Percentiles rank a stretch among this genome's conserved stretches.
These are phyloP conservation scores for Agelastica alni DNA, from an alignment of 2,888 invertebrate genomes.

Conservation along the genomic window DNA sequence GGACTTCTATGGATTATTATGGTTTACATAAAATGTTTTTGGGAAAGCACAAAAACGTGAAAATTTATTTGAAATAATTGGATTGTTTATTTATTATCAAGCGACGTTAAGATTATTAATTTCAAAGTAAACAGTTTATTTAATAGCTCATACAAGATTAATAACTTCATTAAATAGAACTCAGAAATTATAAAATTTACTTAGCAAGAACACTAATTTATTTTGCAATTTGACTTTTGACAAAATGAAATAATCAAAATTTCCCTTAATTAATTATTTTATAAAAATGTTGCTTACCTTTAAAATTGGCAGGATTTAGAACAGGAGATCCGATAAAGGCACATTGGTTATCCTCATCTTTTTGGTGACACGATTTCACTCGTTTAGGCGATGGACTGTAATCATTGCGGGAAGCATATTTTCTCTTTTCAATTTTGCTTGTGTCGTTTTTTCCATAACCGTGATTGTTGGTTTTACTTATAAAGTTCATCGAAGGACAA, in stretches of 20 bases:
- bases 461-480: background rate
- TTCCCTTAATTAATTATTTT: background rate
- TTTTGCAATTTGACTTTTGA: too few species aligned
- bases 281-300: conserved; percentile 1
- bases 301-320: conserved; percentile 9
- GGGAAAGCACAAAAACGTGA: too few species aligned
- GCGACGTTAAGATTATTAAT: too few species aligned
- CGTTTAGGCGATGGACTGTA: conserved; percentile 2
- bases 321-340: conserved; percentile 39
- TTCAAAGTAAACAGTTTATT: too few species aligned
- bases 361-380: conserved; percentile 16
- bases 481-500: background rate
- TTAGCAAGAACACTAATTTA: too few species aligned
- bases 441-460: background rate
- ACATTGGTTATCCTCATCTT: conserved; percentile 34
- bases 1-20: too few species aligned
- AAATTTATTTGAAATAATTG: too few species aligned
- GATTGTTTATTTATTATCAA: too few species aligned
- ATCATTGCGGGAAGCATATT: background rate
- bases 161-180: too few species aligned
- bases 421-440: conserved; percentile 11
- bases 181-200: too few species aligned
- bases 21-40: too few species aligned
- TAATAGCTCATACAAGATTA: too few species aligned
- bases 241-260: background rate